Base-by-base conservation (phyloP, 2,888 invertebrate species). In the Andrena hattorfiana region DNA sequence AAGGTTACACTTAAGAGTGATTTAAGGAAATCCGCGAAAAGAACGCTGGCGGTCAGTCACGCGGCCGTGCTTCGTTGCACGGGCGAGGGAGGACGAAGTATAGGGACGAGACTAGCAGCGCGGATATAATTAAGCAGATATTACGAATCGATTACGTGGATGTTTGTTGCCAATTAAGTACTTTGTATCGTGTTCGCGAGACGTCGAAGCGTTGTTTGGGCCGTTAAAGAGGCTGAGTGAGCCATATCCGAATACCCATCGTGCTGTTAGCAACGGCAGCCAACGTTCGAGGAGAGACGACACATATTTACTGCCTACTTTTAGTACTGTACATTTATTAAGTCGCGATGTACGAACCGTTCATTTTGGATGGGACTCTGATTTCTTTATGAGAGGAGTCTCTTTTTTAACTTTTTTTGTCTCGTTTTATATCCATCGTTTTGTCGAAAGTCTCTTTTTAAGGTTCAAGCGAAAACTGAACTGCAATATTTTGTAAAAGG, bases 161-260 rank as follows among this genome's bases (percentile, higher is more conserved):
- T 84, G 83, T 85, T 87, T 77, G 84, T 88, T 88, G 85, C 85
- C 90, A 85, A 85, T 86, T 71, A 86, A 81, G 75, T 81, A 87
- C 80, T 82, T 77, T 83, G 64, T 85, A 83, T 85, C 86, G 83
- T 82, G 70, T 85, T 86, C 73, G 79, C 79, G 80, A 56, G 56
- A 75, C 63, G 77, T 75, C 81, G 78, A 63, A 48, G 76, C 63
- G 71, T 85, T 80, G 81, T 76, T 78, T 64, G 76, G 35, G 84
- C 83, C 81, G 81, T 81, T 73, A 77, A 78, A 84, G 77, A 85
- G 86, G 82, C 81, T 86, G 89, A 79, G 56, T 86, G 88, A 79
- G 56, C 74, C 69, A 71, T 76, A 69, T 81, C 77, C 68, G 77
- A 80, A 69, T 85, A 69, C 77, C 79, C 49, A 66, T 79, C 10